These are phyloP conservation scores for Pelobates fuscus DNA, from an alignment of 2,113 vertebrate species.

Conservation along the genomic window DNA sequence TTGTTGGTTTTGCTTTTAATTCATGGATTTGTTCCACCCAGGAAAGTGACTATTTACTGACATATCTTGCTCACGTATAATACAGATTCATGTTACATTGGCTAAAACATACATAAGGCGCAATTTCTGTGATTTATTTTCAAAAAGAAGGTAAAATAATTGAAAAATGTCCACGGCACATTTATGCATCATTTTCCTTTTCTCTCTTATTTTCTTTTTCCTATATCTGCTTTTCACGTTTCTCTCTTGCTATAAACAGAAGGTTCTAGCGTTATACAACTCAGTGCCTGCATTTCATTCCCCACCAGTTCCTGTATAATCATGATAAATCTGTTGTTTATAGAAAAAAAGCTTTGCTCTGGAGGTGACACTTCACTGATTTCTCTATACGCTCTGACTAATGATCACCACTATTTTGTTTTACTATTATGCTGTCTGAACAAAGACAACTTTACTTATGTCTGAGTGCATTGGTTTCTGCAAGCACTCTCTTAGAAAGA, in stretches of 20 bases:
- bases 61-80: too few relatives aligned
- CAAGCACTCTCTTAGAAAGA: constrained; percentile 24
- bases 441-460: constrained; percentile 51
- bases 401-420: constrained; percentile 39
- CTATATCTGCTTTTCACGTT: background rate
- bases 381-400: constrained; percentile 38
- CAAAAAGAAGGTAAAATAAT: too few relatives aligned
- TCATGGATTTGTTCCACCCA: too few relatives aligned
- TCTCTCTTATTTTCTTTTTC: too few relatives aligned
- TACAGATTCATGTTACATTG: too few relatives aligned
- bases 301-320: constrained; percentile 35
- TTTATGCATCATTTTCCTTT: too few relatives aligned
- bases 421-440: constrained; percentile 34
- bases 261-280: constrained; percentile 29
- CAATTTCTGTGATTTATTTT: too few relatives aligned
- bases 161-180: too few relatives aligned
- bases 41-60: too few relatives aligned
- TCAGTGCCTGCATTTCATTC: constrained; percentile 25
- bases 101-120: too few relatives aligned
- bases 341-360: constrained; percentile 32
- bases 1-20: too few relatives aligned
- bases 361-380: constrained; percentile 37
- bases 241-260: constrained; percentile 13
- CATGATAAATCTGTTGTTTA: constrained; percentile 47
- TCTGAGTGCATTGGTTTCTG: constrained; percentile 38